Evolutionary conservation across 1,140 invertebrate genomes (phyloP), one percentile per base, ranked within the genome.

Genomic region (Leguminivora glycinivorella): DNA sequence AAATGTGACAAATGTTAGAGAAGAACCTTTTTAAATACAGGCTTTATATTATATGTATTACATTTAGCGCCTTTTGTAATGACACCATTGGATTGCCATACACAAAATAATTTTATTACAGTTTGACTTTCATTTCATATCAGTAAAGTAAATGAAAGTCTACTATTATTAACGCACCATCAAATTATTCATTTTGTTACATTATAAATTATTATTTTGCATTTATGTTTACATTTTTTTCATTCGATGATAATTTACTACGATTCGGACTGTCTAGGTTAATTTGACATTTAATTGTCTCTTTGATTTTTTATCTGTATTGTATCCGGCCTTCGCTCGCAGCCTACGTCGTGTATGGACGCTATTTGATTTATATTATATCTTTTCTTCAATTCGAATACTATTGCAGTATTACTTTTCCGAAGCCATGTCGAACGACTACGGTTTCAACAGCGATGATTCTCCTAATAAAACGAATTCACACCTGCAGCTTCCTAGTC

Each of bases 401-500:
- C 29, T 31, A 63, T 63, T 12, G 6, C 14, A 63, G 58, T 63
- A 63, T 31, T 31, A 31, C 17, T 24, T 66, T 67, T 72, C 52
- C 60, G 60, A 74, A 75, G 79, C 56, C 72, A 91, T 91, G 89
- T 89, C 89, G n/a, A 88, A 85, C 75, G 89, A 91, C 77, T 86
- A 88, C 70, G 89, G 88, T 56, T 91, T 91, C 74, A 89, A 91
- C 75, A 89, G 83, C 76, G 89, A 91, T 79, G 90, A 90, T 77
- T 92, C 90, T 40, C 88, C 90, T 25, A 90, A 90, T 72, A 90
- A 90, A 80, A 87, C 83, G 26, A 83, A 82, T 76, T 86, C 92
- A 43, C 92, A 92, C 75, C 88, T 94, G 68, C 93, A 93, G 79
- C 83, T 96, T 75, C 96, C 96, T 14, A 96, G 95, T 86, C 96